Base-by-base conservation (phyloP, 2,113 vertebrate genomes). In the Phycodurus eques region DNA sequence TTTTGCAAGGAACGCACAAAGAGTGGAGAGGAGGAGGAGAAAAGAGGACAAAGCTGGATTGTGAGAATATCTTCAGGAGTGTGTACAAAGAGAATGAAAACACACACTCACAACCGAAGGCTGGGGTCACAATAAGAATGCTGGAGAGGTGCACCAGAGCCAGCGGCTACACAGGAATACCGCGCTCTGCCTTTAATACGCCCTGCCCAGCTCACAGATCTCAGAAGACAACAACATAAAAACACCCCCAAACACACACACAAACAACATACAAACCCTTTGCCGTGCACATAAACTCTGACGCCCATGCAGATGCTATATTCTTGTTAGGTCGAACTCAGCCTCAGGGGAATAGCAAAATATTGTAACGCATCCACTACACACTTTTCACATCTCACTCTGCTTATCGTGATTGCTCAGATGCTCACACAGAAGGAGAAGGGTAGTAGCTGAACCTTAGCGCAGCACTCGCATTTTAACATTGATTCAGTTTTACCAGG, bases 121-220 rank as follows among this genome's bases (percentile, higher is more conserved):
- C 90, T 83, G 82, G 82, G 90, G 90, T 90, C 88, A 88, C 84
- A 84, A 83, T 84, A 80, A 79, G 88, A 90, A 85, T 53, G 78
- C 78, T 79, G n/a, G 81, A 80, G 90, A 89, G 88, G 89, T 85
- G 88, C 81, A 83, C 80, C 74, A 64, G 83, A 83, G 88, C 91
- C 80, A 68, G 47, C 76, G 80, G 89, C 90, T 70, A 90, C 71
- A 35, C 83, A 80, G 74, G 80, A 90, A 85, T 81, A 85, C 85
- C 86, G 85, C 83, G 79, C 83, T 87, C 87, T 85, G 88, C 83
- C 79, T 88, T 85, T 89, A 89, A 89, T 90, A 86, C 69, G 84
- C 80, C 80, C 87, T 66, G 74, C 83, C 83, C 82, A 84, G 80
- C 79, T 46, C 80, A 27, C 82, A 87, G 85, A 89, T 86, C 83